Evolutionary conservation across 1,140 invertebrate species (phyloP), one percentile per base, ranked within the genome.

Genomic region (Sinella curviseta): DNA sequence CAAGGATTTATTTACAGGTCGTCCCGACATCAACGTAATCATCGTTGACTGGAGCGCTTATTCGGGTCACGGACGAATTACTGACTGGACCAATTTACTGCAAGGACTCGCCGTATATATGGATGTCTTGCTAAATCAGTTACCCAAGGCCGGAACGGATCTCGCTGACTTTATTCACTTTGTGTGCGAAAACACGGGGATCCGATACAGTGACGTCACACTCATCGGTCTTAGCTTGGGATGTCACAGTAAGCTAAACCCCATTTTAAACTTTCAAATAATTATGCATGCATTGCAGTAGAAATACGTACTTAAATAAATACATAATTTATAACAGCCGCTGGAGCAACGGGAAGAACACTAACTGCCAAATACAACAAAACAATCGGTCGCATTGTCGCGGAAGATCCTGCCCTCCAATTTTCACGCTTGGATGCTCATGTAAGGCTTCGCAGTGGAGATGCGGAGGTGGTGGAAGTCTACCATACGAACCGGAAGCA

Each of bases 231-330:
- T 14, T n/a, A 60, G 57, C 24, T 60, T 60, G 57, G 57, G 57
- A 60, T 60, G 57, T 60, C 57, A 60, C 24, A n/a, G 39, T 48
- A 48, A 48, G 39, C n/a, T n/a, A n/a, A n/a, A n/a, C n/a, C n/a
- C n/a, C n/a, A n/a, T n/a, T n/a, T n/a, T n/a, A n/a, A n/a, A n/a
- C n/a, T n/a, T n/a, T n/a, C n/a, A n/a, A n/a, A n/a, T n/a, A n/a
- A n/a, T n/a, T n/a, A n/a, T 48, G 39, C 20, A 48, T 12, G 39
- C 39, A 48, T 48, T 12, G 39, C 39, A 48, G 39, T 48, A 48
- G 20, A 48, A 48, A 20, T 48, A 48, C 8, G 20, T 8, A 48
- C 8, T 48, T 20, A 48, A 48, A 48, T 48, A 20, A 48, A 48
- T 12, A 20, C 8, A 48, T 20, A 8, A 48, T 8, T 48, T 48